These are phyloP conservation scores for Macropodus opercularis DNA, from an alignment of 2,797 vertebrate species.

Conservation along the genomic window DNA sequence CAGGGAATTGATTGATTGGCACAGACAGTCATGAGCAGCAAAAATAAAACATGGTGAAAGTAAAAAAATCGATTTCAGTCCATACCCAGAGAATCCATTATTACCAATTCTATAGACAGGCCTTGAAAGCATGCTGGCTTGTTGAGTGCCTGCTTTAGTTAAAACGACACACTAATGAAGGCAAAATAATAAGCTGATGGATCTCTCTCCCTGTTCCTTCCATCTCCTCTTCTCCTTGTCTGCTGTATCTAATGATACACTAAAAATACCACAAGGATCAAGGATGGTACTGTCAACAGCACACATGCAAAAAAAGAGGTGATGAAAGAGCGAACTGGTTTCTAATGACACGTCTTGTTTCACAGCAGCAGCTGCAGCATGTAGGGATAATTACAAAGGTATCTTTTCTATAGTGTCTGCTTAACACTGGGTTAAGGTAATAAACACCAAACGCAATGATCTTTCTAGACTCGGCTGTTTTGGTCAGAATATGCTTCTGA, in stretches of 20 bases:
- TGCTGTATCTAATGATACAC: conserved; percentile 50
- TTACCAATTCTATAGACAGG: conserved; percentile 38
- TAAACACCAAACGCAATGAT: no score
- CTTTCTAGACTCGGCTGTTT: no score
- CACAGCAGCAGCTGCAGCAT: conserved; percentile 3
- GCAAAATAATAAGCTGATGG: conserved; percentile 66
- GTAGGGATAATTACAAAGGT: conserved; percentile 18
- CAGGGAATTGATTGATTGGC: conserved; percentile 59
- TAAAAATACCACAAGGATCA: conserved; percentile 61
- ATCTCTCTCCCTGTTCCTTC: conserved; percentile 25
- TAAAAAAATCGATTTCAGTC: conserved; percentile 53
- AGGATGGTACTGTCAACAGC: conserved; percentile 41
- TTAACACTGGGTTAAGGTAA: no score
- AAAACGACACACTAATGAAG: conserved; percentile 63
- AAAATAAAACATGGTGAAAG: conserved; percentile 60
- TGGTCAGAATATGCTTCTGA: background rate
- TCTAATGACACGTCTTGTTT: conserved; percentile 25
- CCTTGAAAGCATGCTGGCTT: conserved; percentile 23
- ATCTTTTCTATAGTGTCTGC: background rate
- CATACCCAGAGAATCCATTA: conserved; percentile 45
- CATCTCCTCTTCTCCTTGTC: conserved; percentile 24
- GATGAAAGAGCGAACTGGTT: conserved; percentile 44
- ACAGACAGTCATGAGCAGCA: conserved; percentile 14
- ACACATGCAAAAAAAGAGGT: conserved; percentile 23
- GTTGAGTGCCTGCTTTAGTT: conserved; percentile 25